phyloP scores from a whole-genome alignment of 2,888 invertebrate species.

The Caenorhabditis wallacei region DNA sequence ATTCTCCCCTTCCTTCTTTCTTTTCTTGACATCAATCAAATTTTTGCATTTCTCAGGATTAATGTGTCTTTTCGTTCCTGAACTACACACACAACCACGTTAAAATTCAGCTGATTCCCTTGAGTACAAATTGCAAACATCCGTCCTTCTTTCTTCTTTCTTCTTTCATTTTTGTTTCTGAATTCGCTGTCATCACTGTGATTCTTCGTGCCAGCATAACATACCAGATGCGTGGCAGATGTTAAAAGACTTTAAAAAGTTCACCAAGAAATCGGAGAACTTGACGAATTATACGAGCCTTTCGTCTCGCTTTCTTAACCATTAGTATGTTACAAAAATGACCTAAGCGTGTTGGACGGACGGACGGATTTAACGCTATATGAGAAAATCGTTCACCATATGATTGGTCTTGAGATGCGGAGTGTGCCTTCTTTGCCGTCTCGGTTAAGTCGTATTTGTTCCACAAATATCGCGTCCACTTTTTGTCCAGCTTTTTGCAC shows the following conservation, averaged over 20 bases:
- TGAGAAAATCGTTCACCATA: slow-evolving; percentile 49
- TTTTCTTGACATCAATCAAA: slow-evolving; percentile 34
- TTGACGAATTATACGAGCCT: slow-evolving; percentile 47
- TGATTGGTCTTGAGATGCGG: slow-evolving; percentile 32
- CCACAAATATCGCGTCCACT: slow-evolving; percentile 37
- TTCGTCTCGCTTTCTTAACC: slow-evolving; percentile 18
- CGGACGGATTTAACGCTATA: slow-evolving; percentile 30
- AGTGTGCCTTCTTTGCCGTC: slow-evolving; percentile 30
- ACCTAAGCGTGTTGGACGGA: slow-evolving; percentile 24
- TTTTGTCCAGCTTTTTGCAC: slow-evolving; percentile 36
- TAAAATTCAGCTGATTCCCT: slow-evolving; percentile 46
- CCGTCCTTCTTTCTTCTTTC: slow-evolving; percentile 22
- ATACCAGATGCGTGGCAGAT: slow-evolving; percentile 57
- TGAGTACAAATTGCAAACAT: slow-evolving; percentile 62
- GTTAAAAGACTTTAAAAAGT: slow-evolving; percentile 43
- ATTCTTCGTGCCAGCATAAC: slow-evolving; percentile 5
- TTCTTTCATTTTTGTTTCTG: slow-evolving; percentile 29
- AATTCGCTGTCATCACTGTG: slow-evolving; percentile 50
- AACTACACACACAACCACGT: slow-evolving; percentile 20
- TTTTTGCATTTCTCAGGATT: slow-evolving; percentile 37
- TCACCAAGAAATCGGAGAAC: slow-evolving; percentile 19
- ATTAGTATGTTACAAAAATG: slow-evolving; percentile 26
- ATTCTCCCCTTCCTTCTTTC: neutral
- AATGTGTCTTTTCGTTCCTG: slow-evolving; percentile 27
- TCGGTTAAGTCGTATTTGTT: slow-evolving; percentile 51